These are phyloP conservation scores for Listronotus oregonensis DNA, from an alignment of 1,140 invertebrate genomes.

Conservation along the genomic window DNA sequence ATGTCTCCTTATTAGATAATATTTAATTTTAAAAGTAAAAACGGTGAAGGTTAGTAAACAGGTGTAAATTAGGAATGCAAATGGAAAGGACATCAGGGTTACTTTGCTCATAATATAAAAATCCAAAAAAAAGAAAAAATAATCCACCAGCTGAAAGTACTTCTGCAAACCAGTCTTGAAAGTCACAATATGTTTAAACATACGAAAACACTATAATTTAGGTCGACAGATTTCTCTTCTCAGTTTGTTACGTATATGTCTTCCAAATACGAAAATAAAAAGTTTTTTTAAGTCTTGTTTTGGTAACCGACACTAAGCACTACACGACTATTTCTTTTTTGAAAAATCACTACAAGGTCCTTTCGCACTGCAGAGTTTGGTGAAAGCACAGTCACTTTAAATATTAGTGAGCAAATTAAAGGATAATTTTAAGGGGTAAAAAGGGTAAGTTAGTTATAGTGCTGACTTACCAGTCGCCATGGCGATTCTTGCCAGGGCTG, in stretches of 20 bases:
- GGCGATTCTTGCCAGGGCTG: slow-evolving; percentile 46
- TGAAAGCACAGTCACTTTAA: not conserved
- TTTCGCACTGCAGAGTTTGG: slow-evolving; percentile 10
- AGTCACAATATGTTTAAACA: slow-evolving; percentile 29
- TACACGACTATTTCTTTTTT: slow-evolving; percentile 8
- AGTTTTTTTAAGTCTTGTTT: no score
- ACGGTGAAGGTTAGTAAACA: slow-evolving; percentile 17
- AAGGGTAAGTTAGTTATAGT: slow-evolving; percentile 5
- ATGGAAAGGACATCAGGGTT: slow-evolving; percentile 13
- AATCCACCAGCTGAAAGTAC: slow-evolving; percentile 3
- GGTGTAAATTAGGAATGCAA: slow-evolving; percentile 10
- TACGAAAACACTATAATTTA: slow-evolving; percentile 26
- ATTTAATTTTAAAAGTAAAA: slow-evolving; percentile 12
- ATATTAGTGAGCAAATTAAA: slow-evolving; percentile 1
- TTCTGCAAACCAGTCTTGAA: slow-evolving; percentile 31
- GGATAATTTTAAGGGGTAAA: not conserved
- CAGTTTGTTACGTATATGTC: slow-evolving; percentile 4
- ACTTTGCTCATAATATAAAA: slow-evolving; percentile 7
- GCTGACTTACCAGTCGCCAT: slow-evolving; percentile 47
- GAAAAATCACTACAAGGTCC: not conserved
- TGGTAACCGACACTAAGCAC: not conserved
- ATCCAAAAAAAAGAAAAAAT: not conserved
- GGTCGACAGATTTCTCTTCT: slow-evolving; percentile 35
- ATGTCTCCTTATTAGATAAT: slow-evolving; percentile 20
- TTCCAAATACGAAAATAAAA: not conserved